These are phyloP conservation scores for Caenorhabditis sp. DNA, from an alignment of 2,888 invertebrate species.

Conservation along the genomic window DNA sequence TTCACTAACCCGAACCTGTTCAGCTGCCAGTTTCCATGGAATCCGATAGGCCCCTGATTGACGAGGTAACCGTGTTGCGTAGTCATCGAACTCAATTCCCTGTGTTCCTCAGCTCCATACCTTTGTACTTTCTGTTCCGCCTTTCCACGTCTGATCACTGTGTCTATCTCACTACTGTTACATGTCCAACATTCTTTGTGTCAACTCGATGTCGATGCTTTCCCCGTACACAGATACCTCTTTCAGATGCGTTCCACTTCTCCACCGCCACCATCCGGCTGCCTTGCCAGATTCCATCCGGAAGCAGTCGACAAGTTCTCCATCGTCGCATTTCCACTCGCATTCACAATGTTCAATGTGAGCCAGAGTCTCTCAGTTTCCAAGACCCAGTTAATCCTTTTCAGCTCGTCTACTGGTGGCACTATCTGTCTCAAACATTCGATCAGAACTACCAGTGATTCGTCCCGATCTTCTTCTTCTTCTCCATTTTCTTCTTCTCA, in stretches of 20 bases:
- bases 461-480: not conserved
- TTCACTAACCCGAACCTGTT: constrained; percentile 49
- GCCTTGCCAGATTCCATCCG: constrained; percentile 75
- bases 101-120: constrained; percentile 45
- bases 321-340: constrained; percentile 94
- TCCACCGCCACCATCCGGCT: constrained; percentile 64
- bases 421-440: constrained; percentile 78
- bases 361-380: constrained; percentile 29
- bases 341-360: constrained; percentile 95
- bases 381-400: constrained; percentile 33
- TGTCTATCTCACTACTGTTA: constrained; percentile 40
- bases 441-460: constrained; percentile 69
- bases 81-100: constrained; percentile 42
- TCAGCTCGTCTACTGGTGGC: constrained; percentile 88
- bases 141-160: constrained; percentile 27
- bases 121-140: constrained; percentile 44
- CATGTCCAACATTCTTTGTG: constrained; percentile 10
- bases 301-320: constrained; percentile 94
- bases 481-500: not conserved
- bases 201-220: no score
- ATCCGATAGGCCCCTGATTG: constrained; percentile 70
- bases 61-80: constrained; percentile 63
- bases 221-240: no score
- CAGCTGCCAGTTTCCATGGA: constrained; percentile 68
- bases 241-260: constrained; percentile 65